These are phyloP conservation scores for Amia ocellicauda DNA, from an alignment of 2,113 vertebrate species.

Conservation along the genomic window DNA sequence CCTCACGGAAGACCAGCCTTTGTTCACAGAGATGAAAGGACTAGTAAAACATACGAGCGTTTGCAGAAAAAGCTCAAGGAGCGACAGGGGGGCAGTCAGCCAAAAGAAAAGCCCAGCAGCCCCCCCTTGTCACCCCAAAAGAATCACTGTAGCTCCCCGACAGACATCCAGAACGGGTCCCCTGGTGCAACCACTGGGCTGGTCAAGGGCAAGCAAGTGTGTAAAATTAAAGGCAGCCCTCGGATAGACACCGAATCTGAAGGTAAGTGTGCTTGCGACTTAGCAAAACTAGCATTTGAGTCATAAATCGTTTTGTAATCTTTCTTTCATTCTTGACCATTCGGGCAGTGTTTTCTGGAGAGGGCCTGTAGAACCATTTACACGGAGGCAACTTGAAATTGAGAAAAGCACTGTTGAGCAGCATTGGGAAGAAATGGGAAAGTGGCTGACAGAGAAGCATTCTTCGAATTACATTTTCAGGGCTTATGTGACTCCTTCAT, in stretches of 20 bases:
- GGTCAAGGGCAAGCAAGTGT: conserved; percentile 64
- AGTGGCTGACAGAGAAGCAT: too few species aligned
- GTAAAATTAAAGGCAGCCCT: conserved; percentile 63
- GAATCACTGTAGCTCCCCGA: conserved; percentile 65
- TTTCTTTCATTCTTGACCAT: too few species aligned
- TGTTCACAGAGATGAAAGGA: conserved; percentile 83
- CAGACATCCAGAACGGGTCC: conserved; percentile 82
- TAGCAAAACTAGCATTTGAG: too few species aligned
- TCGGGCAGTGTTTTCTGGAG: too few species aligned
- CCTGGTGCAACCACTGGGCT: too few species aligned
- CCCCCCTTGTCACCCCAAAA: conserved; percentile 89
- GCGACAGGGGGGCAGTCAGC: conserved; percentile 76
- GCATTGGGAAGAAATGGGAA: too few species aligned
- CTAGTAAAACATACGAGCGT: conserved; percentile 89
- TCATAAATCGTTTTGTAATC: too few species aligned
- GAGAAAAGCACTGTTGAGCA: too few species aligned
- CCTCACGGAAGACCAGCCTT: conserved; percentile 83
- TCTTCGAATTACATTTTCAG: too few species aligned
- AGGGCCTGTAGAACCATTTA: too few species aligned
- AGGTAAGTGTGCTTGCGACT: conserved; percentile 39
- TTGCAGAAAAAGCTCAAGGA: conserved; percentile 96
- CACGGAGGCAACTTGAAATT: too few species aligned
- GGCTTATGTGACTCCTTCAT: too few species aligned
- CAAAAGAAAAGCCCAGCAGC: conserved; percentile 81
- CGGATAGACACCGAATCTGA: conserved; percentile 61